A percentile compares a stretch with the other conserved stretches of the same genome.
Conservation (phyloP, 1,140 invertebrate species). For the Trichonephila inaurata region DNA sequence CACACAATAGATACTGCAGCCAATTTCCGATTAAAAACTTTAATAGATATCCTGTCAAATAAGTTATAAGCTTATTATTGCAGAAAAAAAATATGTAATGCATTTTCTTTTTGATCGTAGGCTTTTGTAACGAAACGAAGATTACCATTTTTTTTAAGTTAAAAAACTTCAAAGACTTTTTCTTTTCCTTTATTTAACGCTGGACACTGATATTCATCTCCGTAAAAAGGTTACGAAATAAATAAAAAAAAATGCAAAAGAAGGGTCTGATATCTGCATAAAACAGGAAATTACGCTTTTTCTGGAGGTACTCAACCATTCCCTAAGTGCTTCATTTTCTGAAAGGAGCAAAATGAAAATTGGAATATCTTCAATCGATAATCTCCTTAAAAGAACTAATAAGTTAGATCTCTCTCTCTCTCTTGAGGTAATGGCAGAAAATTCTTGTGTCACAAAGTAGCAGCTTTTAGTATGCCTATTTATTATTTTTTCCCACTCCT, state of each 20-base stretch:
- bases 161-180: slow-evolving; percentile 15
- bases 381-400: slow-evolving; percentile 54
- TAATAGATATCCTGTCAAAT: slow-evolving; percentile 3
- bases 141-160: slow-evolving; percentile 18
- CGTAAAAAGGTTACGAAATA: not conserved
- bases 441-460: not conserved
- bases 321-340: slow-evolving; percentile 54
- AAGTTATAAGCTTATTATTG: slow-evolving; percentile 15
- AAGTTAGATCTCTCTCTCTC: slow-evolving; percentile 66
- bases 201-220: slow-evolving; percentile 37
- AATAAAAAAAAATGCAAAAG: not conserved
- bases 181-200: not conserved
- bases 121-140: not conserved
- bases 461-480: not conserved
- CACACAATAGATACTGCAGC: not conserved
- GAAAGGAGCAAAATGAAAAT: slow-evolving; percentile 50
- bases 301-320: slow-evolving; percentile 15
- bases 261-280: slow-evolving; percentile 23
- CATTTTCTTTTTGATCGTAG: not conserved
- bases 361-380: slow-evolving; percentile 63
- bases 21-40: slow-evolving; percentile 17
- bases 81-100: not conserved
- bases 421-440: slow-evolving; percentile 54
- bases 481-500: no score
- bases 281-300: slow-evolving; percentile 72